Evolutionary conservation across 2,888 invertebrate genomes (phyloP), one percentile per base, ranked within the genome.

Genomic region (Scaptodrosophila latifasciaeformis): DNA sequence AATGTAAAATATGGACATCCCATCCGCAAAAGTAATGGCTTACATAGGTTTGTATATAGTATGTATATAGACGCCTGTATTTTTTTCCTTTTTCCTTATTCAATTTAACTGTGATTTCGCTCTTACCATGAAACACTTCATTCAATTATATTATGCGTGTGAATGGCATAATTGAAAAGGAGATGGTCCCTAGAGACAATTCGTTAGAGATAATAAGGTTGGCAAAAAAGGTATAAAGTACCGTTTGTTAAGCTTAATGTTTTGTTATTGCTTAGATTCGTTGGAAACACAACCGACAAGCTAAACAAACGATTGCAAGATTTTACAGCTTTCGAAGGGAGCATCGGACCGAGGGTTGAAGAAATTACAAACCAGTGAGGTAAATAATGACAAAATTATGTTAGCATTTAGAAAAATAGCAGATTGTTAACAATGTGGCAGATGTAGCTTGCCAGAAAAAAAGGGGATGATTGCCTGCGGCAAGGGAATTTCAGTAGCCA

Each of bases 341-440:
- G 21, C 31, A 42, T 35, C 15, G 13, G 29, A 9, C 34, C 39
- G 66, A 68, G 72, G 77, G 72, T 70, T 68, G 72, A 69, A 75
- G 51, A 53, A 72, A 72, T 72, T 72, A 70, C 74, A 68, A 72
- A 74, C 70, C 72, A 72, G 77, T 68, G 72, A 72, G 74, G 72
- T 76, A 72, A 75, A 70, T 75, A 78, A 75, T 75, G 74, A 75
- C 75, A 71, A 75, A 78, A 78, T 75, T 78, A 75, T 75, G 75
- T 75, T 75, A 67, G 67, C 75, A 70, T 78, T 75, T 67, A 71
- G 59, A 62, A 75, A 76, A 70, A 67, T 55, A 62, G 56, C 74
- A 75, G 78, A 78, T 78, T 75, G 74, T 58, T 69, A 66, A 69
- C 69, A 75, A 71, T 75, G 62, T 78, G 71, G 57, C 78, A 75